Percentiles rank a stretch among this genome's conserved stretches.
Evolutionary conservation across 2,113 vertebrate genomes (phyloP).

Genomic region (Mormyrus iriodes): DNA sequence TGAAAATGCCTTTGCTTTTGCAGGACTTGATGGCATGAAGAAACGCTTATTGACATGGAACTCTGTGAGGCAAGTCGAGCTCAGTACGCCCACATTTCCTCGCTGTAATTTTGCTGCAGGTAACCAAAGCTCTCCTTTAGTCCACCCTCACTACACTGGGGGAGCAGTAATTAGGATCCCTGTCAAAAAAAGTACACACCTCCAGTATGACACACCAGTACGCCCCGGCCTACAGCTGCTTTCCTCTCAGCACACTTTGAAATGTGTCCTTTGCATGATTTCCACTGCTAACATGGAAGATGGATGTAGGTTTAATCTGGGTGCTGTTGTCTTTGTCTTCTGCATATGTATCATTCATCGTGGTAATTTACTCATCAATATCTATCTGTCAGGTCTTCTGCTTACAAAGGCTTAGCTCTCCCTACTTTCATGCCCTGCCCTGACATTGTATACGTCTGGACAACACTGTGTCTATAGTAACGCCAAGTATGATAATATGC

Average conservation of each 20-base stretch:
- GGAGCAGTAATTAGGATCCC: not conserved
- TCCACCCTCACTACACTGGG: not conserved
- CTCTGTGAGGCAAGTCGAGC: not conserved
- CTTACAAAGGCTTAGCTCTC: slow-evolving; percentile 9
- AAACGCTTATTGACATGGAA: slow-evolving; percentile 24
- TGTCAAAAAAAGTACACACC: not conserved
- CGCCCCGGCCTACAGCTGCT: not conserved
- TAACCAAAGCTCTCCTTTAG: not conserved
- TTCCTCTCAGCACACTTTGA: not conserved
- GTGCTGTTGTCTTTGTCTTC: slow-evolving; percentile 16
- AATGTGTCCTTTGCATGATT: slow-evolving; percentile 26
- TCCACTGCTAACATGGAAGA: slow-evolving; percentile 16
- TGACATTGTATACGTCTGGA: not conserved
- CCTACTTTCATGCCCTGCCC: not conserved
- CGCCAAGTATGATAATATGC: not conserved
- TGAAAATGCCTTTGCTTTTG: slow-evolving; percentile 8
- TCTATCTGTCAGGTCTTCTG: slow-evolving; percentile 17
- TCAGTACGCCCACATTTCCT: slow-evolving; percentile 23
- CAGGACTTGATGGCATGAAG: slow-evolving; percentile 22
- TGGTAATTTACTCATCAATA: slow-evolving; percentile 27
- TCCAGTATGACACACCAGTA: not conserved
- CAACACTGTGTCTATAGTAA: slow-evolving; percentile 3
- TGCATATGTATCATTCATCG: slow-evolving; percentile 21
- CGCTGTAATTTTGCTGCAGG: slow-evolving; percentile 1
- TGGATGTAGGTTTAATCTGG: slow-evolving; percentile 22